Evolutionary conservation across 2,113 vertebrate genomes (phyloP), one percentile per base, ranked within the genome.

Genomic region (Leucosticte australis): DNA sequence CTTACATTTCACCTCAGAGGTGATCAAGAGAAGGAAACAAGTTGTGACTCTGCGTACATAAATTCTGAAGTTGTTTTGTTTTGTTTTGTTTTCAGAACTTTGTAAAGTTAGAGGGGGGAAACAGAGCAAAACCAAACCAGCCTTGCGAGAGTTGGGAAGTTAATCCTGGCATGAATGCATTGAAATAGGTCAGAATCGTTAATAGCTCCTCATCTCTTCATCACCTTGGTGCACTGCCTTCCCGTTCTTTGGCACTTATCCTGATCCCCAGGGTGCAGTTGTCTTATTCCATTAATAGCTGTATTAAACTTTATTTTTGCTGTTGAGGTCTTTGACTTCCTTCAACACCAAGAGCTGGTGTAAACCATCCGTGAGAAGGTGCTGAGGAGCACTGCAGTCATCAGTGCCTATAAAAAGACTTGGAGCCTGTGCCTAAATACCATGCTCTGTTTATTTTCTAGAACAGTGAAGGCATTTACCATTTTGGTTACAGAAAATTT

Each of bases 391-490:
- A 71, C 4, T 82, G 42, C 44, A 55, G 30, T 56, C 17, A 14
- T 42, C 1, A 0, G 13, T 73, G 39, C 27, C 78, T 94, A 42
- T 79, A 90, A 95, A 95, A 88, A 91, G 78, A 73, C 60, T 74
- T 77, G 64, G 67, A 93, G 31, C 75, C 89, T 86, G 73, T n/a
- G 44, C 59, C 71, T 86, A 21, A 86, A 75, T 70, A 70, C 33
- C 35, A 59, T 81, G 82, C 68, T 85, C 84, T 89, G 70, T 92
- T 96, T 93, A 42, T 89, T 92, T 93, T 92, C 70, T 94, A 67
- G 76, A 84, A 76, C 83, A 74, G 35, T 68, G 75, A 50, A 89
- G 79, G 14, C 26, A 83, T 76, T 91, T 92, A 78, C 46, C 65
- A 57, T 82, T 60, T 87, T 94, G n/a, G n/a, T 91, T 62, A 75